These are phyloP conservation scores for Gambelia wislizenii DNA, from an alignment of 2,797 vertebrate genomes.

Conservation along the genomic window DNA sequence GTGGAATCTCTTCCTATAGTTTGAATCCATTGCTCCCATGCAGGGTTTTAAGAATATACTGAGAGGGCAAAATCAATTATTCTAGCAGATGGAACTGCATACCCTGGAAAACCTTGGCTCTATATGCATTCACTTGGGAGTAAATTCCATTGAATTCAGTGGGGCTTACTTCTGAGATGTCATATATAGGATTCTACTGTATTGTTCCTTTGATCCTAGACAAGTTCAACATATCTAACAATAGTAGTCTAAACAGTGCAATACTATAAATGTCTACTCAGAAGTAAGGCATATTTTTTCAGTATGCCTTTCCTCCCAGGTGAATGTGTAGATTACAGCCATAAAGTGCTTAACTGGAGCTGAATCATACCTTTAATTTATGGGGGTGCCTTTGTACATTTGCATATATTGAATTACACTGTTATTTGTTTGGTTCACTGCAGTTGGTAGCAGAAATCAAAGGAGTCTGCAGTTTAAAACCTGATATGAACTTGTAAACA, in stretches of 20 bases:
- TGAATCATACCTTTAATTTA: slow-evolving; percentile 36
- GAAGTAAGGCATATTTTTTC: not conserved
- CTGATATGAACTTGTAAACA: slow-evolving; percentile 57
- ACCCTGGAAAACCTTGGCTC: too few species aligned
- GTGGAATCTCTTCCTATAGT: too few species aligned
- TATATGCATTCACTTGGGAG: not conserved
- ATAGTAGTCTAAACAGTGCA: not conserved
- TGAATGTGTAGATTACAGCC: not conserved
- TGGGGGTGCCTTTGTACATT: slow-evolving; percentile 26
- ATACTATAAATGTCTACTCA: not conserved
- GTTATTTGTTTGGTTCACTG: slow-evolving; percentile 55
- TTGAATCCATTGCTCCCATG: too few species aligned
- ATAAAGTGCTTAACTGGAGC: not conserved
- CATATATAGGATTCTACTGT: not conserved
- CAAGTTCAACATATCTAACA: not conserved
- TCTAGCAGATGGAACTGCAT: too few species aligned
- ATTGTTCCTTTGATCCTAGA: not conserved
- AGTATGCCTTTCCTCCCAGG: not conserved
- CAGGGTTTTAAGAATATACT: too few species aligned
- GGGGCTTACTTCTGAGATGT: not conserved
- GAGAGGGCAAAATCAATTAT: too few species aligned
- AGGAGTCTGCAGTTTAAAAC: slow-evolving; percentile 55
- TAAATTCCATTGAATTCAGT: not conserved
- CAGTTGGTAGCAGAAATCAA: slow-evolving; percentile 56
- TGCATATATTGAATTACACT: slow-evolving; percentile 53